Conservation (phyloP, 1,140 invertebrate species). For the Reticulitermes speratus region DNA sequence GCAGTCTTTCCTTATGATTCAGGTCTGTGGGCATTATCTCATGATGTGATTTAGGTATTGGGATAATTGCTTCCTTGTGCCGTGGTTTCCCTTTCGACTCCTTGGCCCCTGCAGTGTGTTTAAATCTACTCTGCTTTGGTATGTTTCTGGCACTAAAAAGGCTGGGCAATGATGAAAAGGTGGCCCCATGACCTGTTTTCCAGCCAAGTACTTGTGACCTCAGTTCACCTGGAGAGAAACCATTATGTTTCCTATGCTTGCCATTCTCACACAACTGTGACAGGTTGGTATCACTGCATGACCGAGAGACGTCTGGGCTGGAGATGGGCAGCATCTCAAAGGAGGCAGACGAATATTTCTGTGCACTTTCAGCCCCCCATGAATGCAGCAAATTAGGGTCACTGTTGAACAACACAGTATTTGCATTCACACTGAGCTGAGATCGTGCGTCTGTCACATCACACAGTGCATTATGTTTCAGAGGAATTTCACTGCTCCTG, state of each 20-base stretch:
- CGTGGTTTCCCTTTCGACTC: neutral
- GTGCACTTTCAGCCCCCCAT: neutral
- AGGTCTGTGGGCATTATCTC: neutral
- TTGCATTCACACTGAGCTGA: no score
- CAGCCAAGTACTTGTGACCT: neutral
- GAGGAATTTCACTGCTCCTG: neutral
- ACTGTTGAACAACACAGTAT: neutral
- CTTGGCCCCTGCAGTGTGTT: neutral
- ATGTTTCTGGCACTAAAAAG: neutral
- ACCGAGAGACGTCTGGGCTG: neutral
- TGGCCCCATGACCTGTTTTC: neutral
- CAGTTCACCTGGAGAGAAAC: neutral
- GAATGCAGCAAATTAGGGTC: neutral
- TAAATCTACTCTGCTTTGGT: neutral
- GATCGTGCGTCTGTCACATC: neutral
- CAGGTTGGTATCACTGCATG: neutral
- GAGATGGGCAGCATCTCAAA: neutral
- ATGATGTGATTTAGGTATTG: neutral
- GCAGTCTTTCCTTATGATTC: neutral
- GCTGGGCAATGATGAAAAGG: neutral
- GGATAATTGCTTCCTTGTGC: neutral
- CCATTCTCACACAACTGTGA: neutral
- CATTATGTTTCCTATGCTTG: neutral
- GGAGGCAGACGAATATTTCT: neutral
- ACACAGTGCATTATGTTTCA: no score